phyloP scores from a whole-genome alignment of 2,888 invertebrate species.

The Drosophila fulvimacula region DNA sequence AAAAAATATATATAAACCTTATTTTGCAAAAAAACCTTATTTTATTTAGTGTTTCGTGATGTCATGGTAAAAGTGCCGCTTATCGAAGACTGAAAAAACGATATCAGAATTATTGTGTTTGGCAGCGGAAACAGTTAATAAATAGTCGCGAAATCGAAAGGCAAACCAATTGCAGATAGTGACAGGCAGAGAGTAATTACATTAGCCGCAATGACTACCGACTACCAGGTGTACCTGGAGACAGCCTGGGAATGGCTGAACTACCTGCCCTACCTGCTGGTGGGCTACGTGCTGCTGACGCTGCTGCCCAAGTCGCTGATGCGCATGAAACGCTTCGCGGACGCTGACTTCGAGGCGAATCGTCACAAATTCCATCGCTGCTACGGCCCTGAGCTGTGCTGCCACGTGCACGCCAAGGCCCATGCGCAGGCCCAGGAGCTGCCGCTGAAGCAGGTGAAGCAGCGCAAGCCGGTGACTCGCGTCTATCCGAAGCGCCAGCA shows the following conservation, averaged over 20 bases:
- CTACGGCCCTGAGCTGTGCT: conserved; percentile 83
- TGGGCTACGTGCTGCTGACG: conserved; percentile 80
- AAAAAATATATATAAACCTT: not conserved
- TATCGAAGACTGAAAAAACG: conserved; percentile 54
- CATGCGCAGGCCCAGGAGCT: conserved; percentile 50
- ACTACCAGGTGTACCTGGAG: conserved; percentile 62
- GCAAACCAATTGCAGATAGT: conserved; percentile 41
- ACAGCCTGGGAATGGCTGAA: conserved; percentile 72
- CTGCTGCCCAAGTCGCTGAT: conserved; percentile 80
- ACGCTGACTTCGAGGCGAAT: conserved; percentile 77
- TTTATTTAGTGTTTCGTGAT: conserved; percentile 52
- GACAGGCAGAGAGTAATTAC: conserved; percentile 21
- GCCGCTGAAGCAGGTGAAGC: conserved; percentile 69
- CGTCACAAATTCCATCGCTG: conserved; percentile 81
- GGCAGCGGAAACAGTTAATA: conserved; percentile 41
- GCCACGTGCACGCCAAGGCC: conserved; percentile 59
- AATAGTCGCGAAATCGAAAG: conserved; percentile 50
- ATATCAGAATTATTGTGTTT: conserved; percentile 30
- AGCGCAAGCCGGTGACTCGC: conserved; percentile 81
- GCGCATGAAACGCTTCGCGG: conserved; percentile 77
- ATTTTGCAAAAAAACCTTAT: not conserved
- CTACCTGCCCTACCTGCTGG: conserved; percentile 75
- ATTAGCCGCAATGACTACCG: conserved; percentile 20
- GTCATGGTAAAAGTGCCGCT: conserved; percentile 56
- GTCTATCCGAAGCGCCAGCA: conserved; percentile 80